Evolutionary conservation across 2,113 vertebrate species (phyloP), one percentile per base, ranked within the genome.

Genomic region (Macrotus californicus): DNA sequence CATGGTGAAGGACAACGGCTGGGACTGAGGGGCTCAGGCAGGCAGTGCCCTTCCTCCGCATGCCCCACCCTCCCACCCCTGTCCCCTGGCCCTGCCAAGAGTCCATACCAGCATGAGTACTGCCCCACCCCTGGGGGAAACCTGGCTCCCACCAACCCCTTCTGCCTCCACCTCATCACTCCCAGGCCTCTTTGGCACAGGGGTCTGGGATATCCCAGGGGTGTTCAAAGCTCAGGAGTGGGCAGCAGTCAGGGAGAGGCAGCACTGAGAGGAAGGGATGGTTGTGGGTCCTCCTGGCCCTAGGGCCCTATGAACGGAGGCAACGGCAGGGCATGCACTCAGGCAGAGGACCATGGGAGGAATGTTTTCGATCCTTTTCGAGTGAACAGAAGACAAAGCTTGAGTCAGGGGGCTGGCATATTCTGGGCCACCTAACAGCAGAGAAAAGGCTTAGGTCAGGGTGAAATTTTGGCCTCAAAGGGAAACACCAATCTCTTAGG

Each of bases 1-100:
- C 96, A 98, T 98, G 98, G 98, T 98, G 97, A 98, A 98, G 93
- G 98, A 98, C 97, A 98, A 98, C 39, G 98, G 98, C 97, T 98
- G 98, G 98, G 98, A 98, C 96, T 98, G 98, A 98, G 80, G 90
- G 88, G 76, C 85, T 87, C 96, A 50, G 69, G 93, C 90, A 83
- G 96, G 91, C 93, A 87, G 89, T 50, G 97, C 91, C 93, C 92
- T 93, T 80, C 97, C 46, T 96, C 96, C 97, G 97, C 97, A 98
- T 97, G 97, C 96, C 97, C 91, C 90, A 67, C 85, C 93, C 87
- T 75, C 93, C 92, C 70, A 48, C 52, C 59, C 91, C 92, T 59
- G 73, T 24, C 91, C 88, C 94, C 75, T 52, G 89, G 76, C 31
- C 81, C 73, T 9, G 85, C 75, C 87, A 41, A 73, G 96, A 67